Percentiles rank a stretch among this genome's conserved stretches.
Evolutionary conservation across 1,140 invertebrate species (phyloP).

Genomic region (Theocolax elegans): DNA sequence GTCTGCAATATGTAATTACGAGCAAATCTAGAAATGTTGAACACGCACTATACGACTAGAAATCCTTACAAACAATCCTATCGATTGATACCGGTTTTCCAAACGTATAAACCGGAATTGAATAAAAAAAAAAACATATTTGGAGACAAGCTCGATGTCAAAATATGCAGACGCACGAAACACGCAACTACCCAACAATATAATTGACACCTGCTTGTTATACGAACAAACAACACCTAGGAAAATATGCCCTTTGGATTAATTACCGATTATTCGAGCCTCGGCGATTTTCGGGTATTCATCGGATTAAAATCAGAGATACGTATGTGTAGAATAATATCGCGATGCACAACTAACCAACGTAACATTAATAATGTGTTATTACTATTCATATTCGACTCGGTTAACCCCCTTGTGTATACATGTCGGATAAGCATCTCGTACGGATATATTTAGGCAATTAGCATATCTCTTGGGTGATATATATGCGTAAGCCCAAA

Average conservation of each 20-base stretch:
- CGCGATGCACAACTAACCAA: slow-evolving; percentile 16
- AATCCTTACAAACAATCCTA: no score
- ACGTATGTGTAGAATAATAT: slow-evolving; percentile 16
- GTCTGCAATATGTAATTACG: no score
- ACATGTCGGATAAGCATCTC: neutral
- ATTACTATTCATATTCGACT: slow-evolving; percentile 18
- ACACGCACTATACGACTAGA: no score
- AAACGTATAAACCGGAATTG: neutral
- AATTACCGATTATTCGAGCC: slow-evolving; percentile 39
- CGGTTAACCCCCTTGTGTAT: neutral
- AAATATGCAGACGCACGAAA: no score
- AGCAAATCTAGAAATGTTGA: no score
- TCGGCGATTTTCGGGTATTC: no score
- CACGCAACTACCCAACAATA: no score
- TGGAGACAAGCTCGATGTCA: no score
- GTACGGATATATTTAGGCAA: no score
- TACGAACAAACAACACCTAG: neutral
- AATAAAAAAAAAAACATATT: neutral
- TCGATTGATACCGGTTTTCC: no score
- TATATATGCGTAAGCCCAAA: no score
- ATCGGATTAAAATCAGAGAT: slow-evolving; percentile 10
- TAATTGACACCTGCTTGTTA: slow-evolving; percentile 26
- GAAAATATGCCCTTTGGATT: no score
- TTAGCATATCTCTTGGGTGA: slow-evolving; percentile 29
- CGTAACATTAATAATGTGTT: slow-evolving; percentile 33